Evolutionary conservation across 1,140 invertebrate species (phyloP).

Genomic region (Scaptodrosophila lebanonensis): DNA sequence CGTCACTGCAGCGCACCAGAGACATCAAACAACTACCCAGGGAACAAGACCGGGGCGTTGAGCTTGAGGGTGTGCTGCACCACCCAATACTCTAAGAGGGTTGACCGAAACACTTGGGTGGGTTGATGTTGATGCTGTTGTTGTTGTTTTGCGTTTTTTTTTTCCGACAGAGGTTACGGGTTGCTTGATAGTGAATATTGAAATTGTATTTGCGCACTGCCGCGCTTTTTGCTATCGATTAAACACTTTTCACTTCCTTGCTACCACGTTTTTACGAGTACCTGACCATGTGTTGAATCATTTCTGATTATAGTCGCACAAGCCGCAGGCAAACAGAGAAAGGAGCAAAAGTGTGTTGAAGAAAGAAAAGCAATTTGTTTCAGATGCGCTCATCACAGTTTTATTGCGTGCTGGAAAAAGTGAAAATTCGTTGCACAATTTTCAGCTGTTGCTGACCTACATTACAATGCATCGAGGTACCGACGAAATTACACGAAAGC

Average conservation of each 20-base stretch:
- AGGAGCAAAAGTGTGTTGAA: no score
- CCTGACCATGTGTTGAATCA: slow-evolving; percentile 37
- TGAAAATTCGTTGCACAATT: slow-evolving; percentile 31
- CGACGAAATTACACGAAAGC: no score
- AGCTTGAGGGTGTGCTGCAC: no score
- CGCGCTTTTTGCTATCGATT: slow-evolving; percentile 62
- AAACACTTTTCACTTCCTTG: slow-evolving; percentile 46
- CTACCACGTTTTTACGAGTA: slow-evolving; percentile 35
- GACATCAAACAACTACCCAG: slow-evolving; percentile 2
- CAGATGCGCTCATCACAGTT: slow-evolving; percentile 32
- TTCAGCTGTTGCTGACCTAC: slow-evolving; percentile 52
- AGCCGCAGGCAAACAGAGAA: no score
- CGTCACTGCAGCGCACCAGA: slow-evolving; percentile 50
- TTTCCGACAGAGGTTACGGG: no score
- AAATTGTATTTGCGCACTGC: slow-evolving; percentile 28
- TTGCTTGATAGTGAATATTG: slow-evolving; percentile 29
- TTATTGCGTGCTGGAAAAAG: slow-evolving; percentile 16
- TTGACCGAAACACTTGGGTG: slow-evolving; percentile 41
- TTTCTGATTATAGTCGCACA: no score
- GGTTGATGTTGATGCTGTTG: slow-evolving; percentile 9
- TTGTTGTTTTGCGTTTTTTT: slow-evolving; percentile 28
- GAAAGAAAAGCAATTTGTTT: slow-evolving; percentile 27
- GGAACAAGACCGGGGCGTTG: background rate
- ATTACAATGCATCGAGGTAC: slow-evolving; percentile 24
- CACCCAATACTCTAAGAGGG: slow-evolving; percentile 13